Percentiles rank a stretch among this genome's conserved stretches.
These are phyloP conservation scores for Heteronetta atricapilla DNA, from an alignment of 2,113 vertebrate genomes.

Conservation along the genomic window DNA sequence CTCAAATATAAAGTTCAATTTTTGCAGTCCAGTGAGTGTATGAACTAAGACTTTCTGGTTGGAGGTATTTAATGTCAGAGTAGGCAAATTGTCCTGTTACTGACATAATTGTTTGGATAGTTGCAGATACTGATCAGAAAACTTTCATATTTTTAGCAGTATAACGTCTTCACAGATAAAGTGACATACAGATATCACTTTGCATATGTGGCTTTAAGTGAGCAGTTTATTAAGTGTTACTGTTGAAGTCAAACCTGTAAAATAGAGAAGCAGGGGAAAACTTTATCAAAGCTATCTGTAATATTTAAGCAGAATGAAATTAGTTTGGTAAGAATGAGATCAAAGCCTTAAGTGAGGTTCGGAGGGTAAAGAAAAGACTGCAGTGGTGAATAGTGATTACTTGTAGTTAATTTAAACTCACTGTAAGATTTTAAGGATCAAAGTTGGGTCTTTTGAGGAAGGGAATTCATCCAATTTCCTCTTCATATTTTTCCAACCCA, in stretches of 20 bases:
- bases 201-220: neutral
- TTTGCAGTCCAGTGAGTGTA: neutral
- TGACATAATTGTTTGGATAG: slow-evolving; percentile 4
- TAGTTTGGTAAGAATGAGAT: slow-evolving; percentile 44
- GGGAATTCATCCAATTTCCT: slow-evolving; percentile 39
- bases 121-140: slow-evolving; percentile 14
- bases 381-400: slow-evolving; percentile 21
- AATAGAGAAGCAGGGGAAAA: neutral
- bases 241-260: neutral
- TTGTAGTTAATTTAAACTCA: slow-evolving; percentile 60
- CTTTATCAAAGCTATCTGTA: slow-evolving; percentile 26
- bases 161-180: neutral
- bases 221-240: neutral
- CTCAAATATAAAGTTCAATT: neutral
- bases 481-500: slow-evolving; percentile 34
- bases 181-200: neutral
- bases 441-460: slow-evolving; percentile 47
- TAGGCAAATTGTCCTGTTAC: neutral
- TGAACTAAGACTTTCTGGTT: neutral
- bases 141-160: neutral
- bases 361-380: slow-evolving; percentile 23
- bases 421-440: slow-evolving; percentile 47
- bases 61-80: neutral
- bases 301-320: slow-evolving; percentile 50
- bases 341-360: slow-evolving; percentile 51